Evolutionary conservation across 2,113 vertebrate genomes (phyloP).

Genomic region (Chaetops frenatus): DNA sequence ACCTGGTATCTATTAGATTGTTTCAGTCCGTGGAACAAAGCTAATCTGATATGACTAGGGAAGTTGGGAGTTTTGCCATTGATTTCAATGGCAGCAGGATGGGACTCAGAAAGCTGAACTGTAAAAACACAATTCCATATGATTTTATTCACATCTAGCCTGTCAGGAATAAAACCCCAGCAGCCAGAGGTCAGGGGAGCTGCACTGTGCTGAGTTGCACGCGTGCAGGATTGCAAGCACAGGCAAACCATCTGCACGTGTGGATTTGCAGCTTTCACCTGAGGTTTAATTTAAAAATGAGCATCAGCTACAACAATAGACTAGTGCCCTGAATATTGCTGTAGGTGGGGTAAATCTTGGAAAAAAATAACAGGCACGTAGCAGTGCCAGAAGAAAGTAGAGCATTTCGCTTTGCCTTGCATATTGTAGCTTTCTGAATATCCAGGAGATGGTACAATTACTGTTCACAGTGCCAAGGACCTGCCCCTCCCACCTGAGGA

Average conservation of each 20-base stretch:
- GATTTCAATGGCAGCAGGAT: slow-evolving; percentile 30
- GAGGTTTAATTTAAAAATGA: slow-evolving; percentile 33
- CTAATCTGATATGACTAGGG: slow-evolving; percentile 39
- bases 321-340: background rate
- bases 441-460: background rate
- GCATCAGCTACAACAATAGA: background rate
- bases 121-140: slow-evolving; percentile 40
- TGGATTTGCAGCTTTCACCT: background rate
- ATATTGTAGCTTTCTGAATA: background rate
- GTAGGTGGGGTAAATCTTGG: background rate
- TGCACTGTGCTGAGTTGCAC: background rate
- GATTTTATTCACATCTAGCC: slow-evolving; percentile 41
- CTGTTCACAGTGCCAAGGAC: background rate
- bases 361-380: background rate
- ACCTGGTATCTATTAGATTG: slow-evolving; percentile 60
- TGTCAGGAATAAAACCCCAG: slow-evolving; percentile 3
- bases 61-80: slow-evolving; percentile 35
- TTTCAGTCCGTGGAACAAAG: slow-evolving; percentile 35
- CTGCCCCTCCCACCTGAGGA: background rate
- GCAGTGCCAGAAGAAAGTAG: background rate
- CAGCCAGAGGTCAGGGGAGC: background rate
- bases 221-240: background rate
- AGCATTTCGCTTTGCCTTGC: background rate
- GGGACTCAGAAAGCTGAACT: slow-evolving; percentile 23
- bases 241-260: background rate